These are phyloP conservation scores for Phytoseiulus persimilis DNA, from an alignment of 2,888 invertebrate genomes.

Conservation along the genomic window DNA sequence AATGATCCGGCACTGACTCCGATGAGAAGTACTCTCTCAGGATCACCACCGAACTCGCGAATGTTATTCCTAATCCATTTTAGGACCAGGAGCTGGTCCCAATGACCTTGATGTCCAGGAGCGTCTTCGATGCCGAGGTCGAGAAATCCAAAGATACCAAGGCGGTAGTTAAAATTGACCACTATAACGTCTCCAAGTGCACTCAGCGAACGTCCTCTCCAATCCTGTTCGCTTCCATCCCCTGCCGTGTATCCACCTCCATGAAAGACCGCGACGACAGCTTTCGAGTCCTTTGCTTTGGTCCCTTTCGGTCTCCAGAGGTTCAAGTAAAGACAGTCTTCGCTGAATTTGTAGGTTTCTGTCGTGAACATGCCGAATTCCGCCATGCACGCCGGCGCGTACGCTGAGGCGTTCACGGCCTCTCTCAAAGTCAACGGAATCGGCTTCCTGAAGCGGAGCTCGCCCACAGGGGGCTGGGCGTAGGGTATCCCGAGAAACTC, in stretches of 20 bases:
- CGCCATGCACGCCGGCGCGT: not conserved
- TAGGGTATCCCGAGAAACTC: constrained; percentile 13
- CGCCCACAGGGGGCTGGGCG: not conserved
- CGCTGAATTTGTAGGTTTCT: constrained; percentile 7
- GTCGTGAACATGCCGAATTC: constrained; percentile 23
- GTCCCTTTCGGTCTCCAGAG: constrained; percentile 13
- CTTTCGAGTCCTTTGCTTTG: not conserved
- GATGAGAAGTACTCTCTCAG: not conserved
- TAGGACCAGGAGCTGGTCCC: not conserved
- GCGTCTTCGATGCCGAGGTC: constrained; percentile 20
- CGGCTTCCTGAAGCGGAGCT: not conserved
- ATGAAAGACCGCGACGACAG: constrained; percentile 17
- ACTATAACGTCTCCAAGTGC: constrained; percentile 25
- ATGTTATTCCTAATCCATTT: not conserved
- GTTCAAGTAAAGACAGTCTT: constrained; percentile 14
- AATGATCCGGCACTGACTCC: constrained; percentile 18
- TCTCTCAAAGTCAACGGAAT: not conserved
- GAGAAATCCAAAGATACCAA: constrained; percentile 13
- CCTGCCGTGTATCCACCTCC: constrained; percentile 7
- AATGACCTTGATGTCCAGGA: constrained; percentile 23
- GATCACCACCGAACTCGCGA: constrained; percentile 12
- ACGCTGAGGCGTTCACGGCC: not conserved
- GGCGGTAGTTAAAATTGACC: constrained; percentile 13
- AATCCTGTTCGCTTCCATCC: not conserved
- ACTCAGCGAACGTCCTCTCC: not conserved